Conservation (phyloP, 2,113 vertebrate genomes). For the Dasyurus viverrinus region DNA sequence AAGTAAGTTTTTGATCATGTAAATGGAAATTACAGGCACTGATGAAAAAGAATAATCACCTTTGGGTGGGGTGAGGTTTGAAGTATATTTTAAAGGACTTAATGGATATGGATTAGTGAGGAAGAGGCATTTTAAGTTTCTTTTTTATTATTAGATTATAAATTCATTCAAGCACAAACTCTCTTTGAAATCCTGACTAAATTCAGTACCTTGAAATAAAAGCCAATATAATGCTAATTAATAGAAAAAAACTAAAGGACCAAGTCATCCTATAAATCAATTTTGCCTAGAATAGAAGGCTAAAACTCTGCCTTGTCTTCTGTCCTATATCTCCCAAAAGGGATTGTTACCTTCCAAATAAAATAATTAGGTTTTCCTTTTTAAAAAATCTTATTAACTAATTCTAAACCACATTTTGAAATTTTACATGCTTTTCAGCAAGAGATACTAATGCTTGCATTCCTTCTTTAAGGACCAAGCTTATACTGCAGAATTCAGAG, state of each 20-base stretch:
- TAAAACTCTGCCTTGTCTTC: slow-evolving; percentile 12
- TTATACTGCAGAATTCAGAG: not conserved
- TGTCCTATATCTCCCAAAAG: slow-evolving; percentile 36
- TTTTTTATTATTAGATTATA: not conserved
- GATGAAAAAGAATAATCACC: not conserved
- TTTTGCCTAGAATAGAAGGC: slow-evolving; percentile 50
- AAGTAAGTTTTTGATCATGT: not conserved
- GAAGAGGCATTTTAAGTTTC: not conserved
- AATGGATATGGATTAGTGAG: not conserved
- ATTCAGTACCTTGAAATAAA: not conserved
- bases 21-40: not conserved
- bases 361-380: slow-evolving; percentile 47
- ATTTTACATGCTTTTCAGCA: slow-evolving; percentile 38
- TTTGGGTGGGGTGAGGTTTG: not conserved
- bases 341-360: slow-evolving; percentile 55
- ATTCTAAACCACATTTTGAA: slow-evolving; percentile 44
- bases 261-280: slow-evolving; percentile 33
- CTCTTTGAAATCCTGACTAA: not conserved
- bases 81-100: not conserved
- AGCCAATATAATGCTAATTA: slow-evolving; percentile 21
- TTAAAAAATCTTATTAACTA: slow-evolving; percentile 31
- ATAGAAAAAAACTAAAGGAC: slow-evolving; percentile 13
- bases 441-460: slow-evolving; percentile 19
- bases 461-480: slow-evolving; percentile 6
- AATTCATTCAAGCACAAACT: not conserved